Evolutionary conservation across 1,140 invertebrate species (phyloP).

Genomic region (Caenorhabditis remanei): DNA sequence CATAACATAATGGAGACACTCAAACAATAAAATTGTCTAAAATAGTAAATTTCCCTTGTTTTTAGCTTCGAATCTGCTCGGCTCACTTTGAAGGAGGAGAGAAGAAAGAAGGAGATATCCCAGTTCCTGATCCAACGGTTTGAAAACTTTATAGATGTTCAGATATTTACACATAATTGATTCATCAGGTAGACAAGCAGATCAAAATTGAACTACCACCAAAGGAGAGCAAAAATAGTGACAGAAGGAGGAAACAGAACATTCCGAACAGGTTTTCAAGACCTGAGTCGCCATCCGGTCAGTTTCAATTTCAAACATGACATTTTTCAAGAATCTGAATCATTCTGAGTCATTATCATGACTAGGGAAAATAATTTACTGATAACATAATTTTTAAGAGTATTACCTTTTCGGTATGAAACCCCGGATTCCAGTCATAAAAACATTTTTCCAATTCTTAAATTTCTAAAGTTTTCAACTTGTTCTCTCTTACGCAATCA

Average conservation of each 20-base stretch:
- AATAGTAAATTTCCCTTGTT: conserved; percentile 52
- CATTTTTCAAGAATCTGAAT: too few relatives aligned
- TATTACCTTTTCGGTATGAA: too few relatives aligned
- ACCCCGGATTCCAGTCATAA: too few relatives aligned
- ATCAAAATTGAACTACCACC: conserved; percentile 77
- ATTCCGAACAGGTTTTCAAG: conserved; percentile 29
- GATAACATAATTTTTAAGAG: too few relatives aligned
- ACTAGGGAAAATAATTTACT: too few relatives aligned
- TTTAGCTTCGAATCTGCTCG: conserved; percentile 78
- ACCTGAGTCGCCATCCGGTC: conserved; percentile 25
- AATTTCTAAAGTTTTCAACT: too few relatives aligned
- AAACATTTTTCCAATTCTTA: too few relatives aligned
- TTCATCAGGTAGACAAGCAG: conserved; percentile 77
- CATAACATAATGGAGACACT: background rate
- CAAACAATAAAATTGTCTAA: conserved; percentile 15
- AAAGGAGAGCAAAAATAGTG: conserved; percentile 72
- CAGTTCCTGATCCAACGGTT: conserved; percentile 78
- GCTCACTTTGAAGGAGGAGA: conserved; percentile 79
- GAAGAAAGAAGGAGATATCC: conserved; percentile 78
- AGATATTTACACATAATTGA: background rate
- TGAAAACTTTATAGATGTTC: background rate
- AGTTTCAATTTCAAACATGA: too few relatives aligned
- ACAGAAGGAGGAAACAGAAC: conserved; percentile 67
- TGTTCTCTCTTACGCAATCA: too few relatives aligned
- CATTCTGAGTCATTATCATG: too few relatives aligned